These are phyloP conservation scores for Neodiprion pinetum DNA, from an alignment of 1,140 invertebrate species.

Conservation along the genomic window DNA sequence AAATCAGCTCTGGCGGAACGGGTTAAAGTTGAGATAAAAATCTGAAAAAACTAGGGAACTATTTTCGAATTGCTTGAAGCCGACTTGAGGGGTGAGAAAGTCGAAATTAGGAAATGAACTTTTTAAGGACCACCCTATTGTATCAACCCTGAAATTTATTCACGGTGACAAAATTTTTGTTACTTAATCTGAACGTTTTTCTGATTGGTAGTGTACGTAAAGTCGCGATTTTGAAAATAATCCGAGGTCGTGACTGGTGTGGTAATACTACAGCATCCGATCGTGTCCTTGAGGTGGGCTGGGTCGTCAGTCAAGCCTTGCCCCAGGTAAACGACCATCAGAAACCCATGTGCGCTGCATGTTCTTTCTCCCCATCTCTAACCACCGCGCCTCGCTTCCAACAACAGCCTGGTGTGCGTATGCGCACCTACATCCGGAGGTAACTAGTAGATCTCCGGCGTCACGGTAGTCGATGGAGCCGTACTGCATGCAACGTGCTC, in stretches of 20 bases:
- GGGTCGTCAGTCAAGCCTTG: conserved; percentile 59
- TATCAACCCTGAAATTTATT: too few species aligned
- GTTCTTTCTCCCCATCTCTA: conserved; percentile 18
- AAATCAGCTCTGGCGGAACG: too few species aligned
- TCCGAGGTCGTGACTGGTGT: conserved; percentile 34
- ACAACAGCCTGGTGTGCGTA: neutral
- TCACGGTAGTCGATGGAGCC: neutral
- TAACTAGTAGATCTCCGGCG: too few species aligned
- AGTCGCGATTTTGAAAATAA: conserved; percentile 41
- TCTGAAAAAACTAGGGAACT: too few species aligned
- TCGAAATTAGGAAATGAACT: too few species aligned
- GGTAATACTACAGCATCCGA: conserved; percentile 45
- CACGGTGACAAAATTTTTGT: too few species aligned
- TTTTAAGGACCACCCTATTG: too few species aligned
- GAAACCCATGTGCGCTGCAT: conserved; percentile 47
- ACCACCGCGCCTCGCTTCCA: neutral
- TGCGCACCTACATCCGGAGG: too few species aligned
- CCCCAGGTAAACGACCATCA: conserved; percentile 60
- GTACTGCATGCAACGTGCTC: conserved; percentile 23
- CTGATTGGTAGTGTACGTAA: conserved; percentile 38
- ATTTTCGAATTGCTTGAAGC: too few species aligned
- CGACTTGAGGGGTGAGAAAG: too few species aligned
- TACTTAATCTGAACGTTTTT: neutral
- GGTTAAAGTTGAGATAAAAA: too few species aligned
- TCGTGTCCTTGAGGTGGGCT: conserved; percentile 61